Conservation (phyloP, 2,113 vertebrate species). For the Rhea americana region DNA sequence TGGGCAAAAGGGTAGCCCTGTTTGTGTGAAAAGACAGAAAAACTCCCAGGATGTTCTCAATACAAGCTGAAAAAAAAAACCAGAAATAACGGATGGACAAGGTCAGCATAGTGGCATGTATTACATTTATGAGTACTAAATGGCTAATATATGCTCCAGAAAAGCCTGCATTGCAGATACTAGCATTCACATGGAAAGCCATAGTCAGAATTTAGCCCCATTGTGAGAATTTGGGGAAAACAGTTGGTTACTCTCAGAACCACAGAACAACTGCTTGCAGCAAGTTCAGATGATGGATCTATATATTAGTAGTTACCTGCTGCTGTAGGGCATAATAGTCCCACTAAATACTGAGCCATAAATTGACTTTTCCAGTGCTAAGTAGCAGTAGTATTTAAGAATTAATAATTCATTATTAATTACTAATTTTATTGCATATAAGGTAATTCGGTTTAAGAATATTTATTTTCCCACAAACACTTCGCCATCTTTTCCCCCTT, state of each 20-base stretch:
- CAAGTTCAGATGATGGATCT: constrained; percentile 14
- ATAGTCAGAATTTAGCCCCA: background rate
- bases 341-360: background rate
- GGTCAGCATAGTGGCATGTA: background rate
- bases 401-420: constrained; percentile 60
- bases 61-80: background rate
- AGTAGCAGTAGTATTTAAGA: constrained; percentile 6
- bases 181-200: background rate
- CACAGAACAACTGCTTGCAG: constrained; percentile 23
- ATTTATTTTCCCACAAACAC: constrained; percentile 34
- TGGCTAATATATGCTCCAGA: background rate
- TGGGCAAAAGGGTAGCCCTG: background rate
- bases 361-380: constrained; percentile 35
- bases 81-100: constrained; percentile 18
- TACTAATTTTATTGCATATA: constrained; percentile 40
- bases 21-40: constrained; percentile 7
- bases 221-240: constrained; percentile 2
- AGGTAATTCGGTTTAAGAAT: background rate
- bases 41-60: constrained; percentile 2
- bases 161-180: constrained; percentile 50
- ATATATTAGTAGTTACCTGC: constrained; percentile 20
- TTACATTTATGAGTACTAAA: background rate
- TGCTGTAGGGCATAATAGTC: constrained; percentile 25
- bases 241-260: background rate
- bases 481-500: background rate